Percentiles rank a stretch among this genome's conserved stretches.
These are phyloP conservation scores for Muscicapa striata DNA, from an alignment of 2,797 vertebrate genomes.

Conservation along the genomic window DNA sequence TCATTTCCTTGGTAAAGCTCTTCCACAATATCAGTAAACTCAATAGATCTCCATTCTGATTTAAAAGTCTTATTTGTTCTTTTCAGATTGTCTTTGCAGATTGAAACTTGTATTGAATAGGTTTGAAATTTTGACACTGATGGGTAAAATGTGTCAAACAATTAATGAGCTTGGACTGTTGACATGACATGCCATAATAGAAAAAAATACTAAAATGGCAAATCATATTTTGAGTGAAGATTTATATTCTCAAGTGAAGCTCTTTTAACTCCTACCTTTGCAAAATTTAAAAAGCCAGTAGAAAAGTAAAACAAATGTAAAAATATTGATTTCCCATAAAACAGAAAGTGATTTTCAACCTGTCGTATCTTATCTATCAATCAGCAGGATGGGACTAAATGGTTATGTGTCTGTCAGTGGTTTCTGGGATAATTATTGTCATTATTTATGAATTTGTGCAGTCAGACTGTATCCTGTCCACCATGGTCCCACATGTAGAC, in stretches of 20 bases:
- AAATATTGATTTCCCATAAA: background rate
- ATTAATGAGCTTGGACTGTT: background rate
- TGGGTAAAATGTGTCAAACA: background rate
- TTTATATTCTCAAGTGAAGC: background rate
- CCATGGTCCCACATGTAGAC: background rate
- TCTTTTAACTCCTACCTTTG: background rate
- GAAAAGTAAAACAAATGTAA: background rate
- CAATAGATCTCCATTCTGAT: background rate
- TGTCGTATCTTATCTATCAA: background rate
- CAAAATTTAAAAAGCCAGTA: background rate
- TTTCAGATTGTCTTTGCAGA: background rate
- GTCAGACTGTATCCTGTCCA: background rate
- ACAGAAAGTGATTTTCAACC: background rate
- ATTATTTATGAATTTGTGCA: background rate
- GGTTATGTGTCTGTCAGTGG: background rate
- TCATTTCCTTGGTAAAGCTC: background rate
- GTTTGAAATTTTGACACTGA: slow-evolving; percentile 12
- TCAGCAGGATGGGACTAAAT: background rate
- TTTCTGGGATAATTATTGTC: background rate
- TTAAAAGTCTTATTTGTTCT: background rate
- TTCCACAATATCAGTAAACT: background rate
- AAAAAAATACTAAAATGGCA: slow-evolving; percentile 6
- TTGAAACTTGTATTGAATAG: background rate
- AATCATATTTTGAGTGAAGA: background rate
- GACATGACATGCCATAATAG: background rate